These are phyloP conservation scores for Eupeodes luniger DNA, from an alignment of 2,888 invertebrate genomes.

Conservation along the genomic window DNA sequence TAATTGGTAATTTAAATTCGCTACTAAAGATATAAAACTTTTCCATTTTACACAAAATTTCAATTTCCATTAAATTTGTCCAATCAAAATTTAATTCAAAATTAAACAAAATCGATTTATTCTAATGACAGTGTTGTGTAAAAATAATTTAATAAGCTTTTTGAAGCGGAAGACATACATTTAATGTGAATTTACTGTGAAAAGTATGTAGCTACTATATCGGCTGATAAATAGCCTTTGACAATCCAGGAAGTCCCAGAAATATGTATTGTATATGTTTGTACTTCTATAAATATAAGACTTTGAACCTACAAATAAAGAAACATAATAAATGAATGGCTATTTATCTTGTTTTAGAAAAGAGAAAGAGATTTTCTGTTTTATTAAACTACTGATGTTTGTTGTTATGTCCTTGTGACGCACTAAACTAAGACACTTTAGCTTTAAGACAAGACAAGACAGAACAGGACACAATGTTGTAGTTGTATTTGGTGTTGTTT, in stretches of 20 bases:
- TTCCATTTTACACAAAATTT: too few species aligned
- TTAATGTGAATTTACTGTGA: too few species aligned
- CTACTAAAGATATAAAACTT: background rate
- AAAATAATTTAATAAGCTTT: background rate
- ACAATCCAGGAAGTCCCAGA: background rate
- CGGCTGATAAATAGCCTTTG: too few species aligned
- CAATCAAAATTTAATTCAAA: background rate
- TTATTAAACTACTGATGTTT: background rate
- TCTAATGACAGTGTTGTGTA: background rate
- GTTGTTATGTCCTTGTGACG: background rate
- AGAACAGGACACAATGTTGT: background rate
- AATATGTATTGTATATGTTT: background rate
- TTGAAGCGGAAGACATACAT: background rate
- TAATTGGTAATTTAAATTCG: background rate
- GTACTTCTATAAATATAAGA: too few species aligned
- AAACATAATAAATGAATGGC: slow-evolving; percentile 9
- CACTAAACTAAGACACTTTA: background rate
- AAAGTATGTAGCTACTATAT: too few species aligned
- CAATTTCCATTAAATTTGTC: too few species aligned
- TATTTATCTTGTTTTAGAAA: slow-evolving; percentile 16
- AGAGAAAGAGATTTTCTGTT: slow-evolving; percentile 10
- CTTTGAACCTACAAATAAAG: background rate
- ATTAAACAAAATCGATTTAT: background rate
- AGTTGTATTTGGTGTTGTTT: background rate
- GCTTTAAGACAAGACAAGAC: too few species aligned